phyloP scores from a whole-genome alignment of 2,797 vertebrate genomes.

The Chiloscyllium punctatum region DNA sequence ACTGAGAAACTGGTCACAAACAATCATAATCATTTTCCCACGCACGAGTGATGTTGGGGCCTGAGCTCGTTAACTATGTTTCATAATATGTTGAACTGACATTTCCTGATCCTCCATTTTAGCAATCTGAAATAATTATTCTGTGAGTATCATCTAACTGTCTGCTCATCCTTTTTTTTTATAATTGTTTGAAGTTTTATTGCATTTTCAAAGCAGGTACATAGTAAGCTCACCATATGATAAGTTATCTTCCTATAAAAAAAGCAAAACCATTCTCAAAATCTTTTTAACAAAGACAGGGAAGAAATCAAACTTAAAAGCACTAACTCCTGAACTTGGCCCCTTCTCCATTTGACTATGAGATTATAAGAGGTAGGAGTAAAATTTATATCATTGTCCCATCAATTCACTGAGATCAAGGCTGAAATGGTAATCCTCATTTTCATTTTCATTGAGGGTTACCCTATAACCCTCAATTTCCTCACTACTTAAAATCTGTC shows the following conservation, averaged over 20 bases:
- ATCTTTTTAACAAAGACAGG: not conserved
- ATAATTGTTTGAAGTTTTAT: not conserved
- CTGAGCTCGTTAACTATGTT: not conserved
- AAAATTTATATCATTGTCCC: too few relatives aligned
- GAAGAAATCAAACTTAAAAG: not conserved
- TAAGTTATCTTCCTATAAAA: not conserved
- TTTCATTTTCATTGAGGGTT: too few relatives aligned
- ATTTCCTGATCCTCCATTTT: not conserved
- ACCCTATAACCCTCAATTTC: too few relatives aligned
- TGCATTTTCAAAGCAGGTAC: slow-evolving; percentile 9
- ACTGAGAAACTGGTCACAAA: too few relatives aligned
- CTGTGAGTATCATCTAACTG: not conserved
- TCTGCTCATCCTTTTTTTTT: not conserved
- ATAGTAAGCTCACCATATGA: not conserved
- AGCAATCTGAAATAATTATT: not conserved
- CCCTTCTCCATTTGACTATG: not conserved
- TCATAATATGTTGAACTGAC: not conserved
- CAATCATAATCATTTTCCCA: too few relatives aligned
- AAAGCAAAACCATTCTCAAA: not conserved
- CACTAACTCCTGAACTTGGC: not conserved
- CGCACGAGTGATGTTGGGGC: too few relatives aligned
- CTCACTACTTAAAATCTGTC: too few relatives aligned
- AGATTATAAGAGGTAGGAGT: too few relatives aligned
- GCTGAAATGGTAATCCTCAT: too few relatives aligned
- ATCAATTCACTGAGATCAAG: too few relatives aligned